Evolutionary conservation across 2,888 invertebrate genomes (phyloP).

Genomic region (Pseudococcus longispinus): DNA sequence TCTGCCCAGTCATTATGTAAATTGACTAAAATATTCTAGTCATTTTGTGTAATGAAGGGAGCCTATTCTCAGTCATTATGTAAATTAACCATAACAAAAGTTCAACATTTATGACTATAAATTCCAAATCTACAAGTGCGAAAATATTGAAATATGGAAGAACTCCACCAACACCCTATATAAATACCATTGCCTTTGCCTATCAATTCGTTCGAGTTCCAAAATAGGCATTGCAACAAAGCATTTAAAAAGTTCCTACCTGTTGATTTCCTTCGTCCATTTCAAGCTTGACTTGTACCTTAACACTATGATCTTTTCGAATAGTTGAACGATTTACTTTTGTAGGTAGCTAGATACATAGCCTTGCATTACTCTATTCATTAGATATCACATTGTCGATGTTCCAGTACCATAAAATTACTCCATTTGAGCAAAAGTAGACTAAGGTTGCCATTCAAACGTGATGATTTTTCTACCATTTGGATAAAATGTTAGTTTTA

Average conservation of each 20-base stretch:
- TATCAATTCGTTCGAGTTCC: not conserved
- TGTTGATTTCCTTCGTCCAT: not conserved
- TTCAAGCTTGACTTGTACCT: not conserved
- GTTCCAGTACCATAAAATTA: slow-evolving; percentile 3
- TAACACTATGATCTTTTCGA: not conserved
- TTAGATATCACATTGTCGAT: slow-evolving; percentile 11
- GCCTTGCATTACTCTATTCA: not conserved
- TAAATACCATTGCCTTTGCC: too few species aligned
- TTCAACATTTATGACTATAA: too few species aligned
- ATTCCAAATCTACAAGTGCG: too few species aligned
- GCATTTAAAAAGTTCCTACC: not conserved
- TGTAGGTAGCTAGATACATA: not conserved
- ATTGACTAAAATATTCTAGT: too few species aligned
- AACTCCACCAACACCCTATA: too few species aligned
- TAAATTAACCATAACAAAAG: too few species aligned
- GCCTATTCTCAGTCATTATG: too few species aligned
- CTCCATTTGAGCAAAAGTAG: slow-evolving; percentile 6
- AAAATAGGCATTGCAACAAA: not conserved
- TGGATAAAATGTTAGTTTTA: not conserved
- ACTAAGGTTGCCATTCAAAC: slow-evolving; percentile 11
- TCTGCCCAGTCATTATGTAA: too few species aligned
- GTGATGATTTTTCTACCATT: not conserved
- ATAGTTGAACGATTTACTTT: not conserved
- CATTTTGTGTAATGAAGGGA: too few species aligned
- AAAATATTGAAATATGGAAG: too few species aligned